Evolutionary conservation across 1,140 invertebrate genomes (phyloP), one percentile per base, ranked within the genome.

Genomic region (Acromyrmex heyeri): DNA sequence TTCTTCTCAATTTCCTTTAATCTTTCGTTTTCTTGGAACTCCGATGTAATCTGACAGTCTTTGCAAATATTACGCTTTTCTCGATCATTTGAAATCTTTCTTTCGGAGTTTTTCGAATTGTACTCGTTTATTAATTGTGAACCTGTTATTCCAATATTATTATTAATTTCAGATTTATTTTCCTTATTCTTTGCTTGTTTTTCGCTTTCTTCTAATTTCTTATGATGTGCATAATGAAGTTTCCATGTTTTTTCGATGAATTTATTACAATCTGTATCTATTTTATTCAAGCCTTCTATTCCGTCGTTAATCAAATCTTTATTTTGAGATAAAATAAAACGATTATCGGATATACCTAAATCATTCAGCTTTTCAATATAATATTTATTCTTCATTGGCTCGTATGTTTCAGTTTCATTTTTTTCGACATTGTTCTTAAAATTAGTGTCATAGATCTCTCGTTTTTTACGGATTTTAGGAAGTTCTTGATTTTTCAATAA

Each of bases 241-340:
- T 59, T 10, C 78, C 67, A 72, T 10, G 16, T 21, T 21, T 2
- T 38, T 27, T 70, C 65, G 27, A 18, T 53, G 8, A 18, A 7
- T 44, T 44, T 34, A 8, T 38, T 48, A 16, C 24, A 10, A 27
- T 18, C 34, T 73, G 18, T 12, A 50, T 59, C 12, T 48, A 27
- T 70, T 7, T 38, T 48, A 44, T 72, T 73, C 14, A 1, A 73
- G 10, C 7, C 27, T 8, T 82, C 34, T 57, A 10, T 14, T 14
- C 3, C 55, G 2, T 10, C 30, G 10, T 72, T 16, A 4, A 44
- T 16, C 10, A 18, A 38, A 57, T 75, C 81, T 53, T 89, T 92
- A 12, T 86, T 85, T 8, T 87, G 79, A 10, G 75, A 69, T 0
- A 88, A 34, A 3, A 77, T 87, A 38, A 90, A 89, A 12, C 70